Evolutionary conservation across 2,888 invertebrate genomes (phyloP).

Genomic region (Apotomis turbidana): DNA sequence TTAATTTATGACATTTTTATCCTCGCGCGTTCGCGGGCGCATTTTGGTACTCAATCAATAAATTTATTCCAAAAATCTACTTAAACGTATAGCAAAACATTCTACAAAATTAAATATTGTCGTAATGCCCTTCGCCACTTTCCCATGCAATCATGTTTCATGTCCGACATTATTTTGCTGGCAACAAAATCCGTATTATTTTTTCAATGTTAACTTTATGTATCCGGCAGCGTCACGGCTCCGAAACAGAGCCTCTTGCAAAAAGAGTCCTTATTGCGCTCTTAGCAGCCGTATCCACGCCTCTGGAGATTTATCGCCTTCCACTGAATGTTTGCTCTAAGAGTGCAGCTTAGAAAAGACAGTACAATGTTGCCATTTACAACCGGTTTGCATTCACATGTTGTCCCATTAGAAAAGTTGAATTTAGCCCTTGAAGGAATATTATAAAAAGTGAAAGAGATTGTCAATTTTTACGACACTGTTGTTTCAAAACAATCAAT

Average conservation of each 20-base stretch:
- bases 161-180: background rate
- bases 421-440: background rate
- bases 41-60: too few relatives aligned
- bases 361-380: background rate
- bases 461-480: too few relatives aligned
- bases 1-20: too few relatives aligned
- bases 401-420: too few relatives aligned
- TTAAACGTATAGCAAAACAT: background rate
- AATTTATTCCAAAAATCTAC: too few relatives aligned
- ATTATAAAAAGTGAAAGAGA: background rate
- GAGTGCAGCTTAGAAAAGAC: slow-evolving; percentile 5
- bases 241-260: slow-evolving; percentile 35
- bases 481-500: too few relatives aligned
- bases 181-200: slow-evolving; percentile 1
- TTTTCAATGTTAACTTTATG: slow-evolving; percentile 26
- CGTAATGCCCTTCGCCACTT: background rate
- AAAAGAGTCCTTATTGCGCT: slow-evolving; percentile 41
- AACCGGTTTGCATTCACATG: background rate
- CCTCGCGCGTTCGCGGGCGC: too few relatives aligned
- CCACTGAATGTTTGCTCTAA: slow-evolving; percentile 36
- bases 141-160: background rate
- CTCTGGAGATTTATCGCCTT: slow-evolving; percentile 37
- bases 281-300: slow-evolving; percentile 41
- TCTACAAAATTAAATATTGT: background rate
- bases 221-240: slow-evolving; percentile 26